phyloP scores from a whole-genome alignment of 2,888 invertebrate genomes.

The Chrysolina americana region DNA sequence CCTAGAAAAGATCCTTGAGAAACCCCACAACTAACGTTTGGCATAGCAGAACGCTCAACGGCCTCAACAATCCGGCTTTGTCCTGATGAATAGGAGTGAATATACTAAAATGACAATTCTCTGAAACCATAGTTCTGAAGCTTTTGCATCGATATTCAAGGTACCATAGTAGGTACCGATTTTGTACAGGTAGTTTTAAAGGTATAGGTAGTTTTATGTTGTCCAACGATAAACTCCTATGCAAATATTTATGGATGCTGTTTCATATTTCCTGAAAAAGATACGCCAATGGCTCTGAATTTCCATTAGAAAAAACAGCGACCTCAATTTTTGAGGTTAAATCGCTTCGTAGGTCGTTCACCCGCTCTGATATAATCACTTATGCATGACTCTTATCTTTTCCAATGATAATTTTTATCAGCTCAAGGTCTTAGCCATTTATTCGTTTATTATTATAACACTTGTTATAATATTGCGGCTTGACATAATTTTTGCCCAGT shows the following conservation, averaged over 20 bases:
- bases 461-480: conserved; percentile 13
- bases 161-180: too few species aligned
- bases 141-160: too few species aligned
- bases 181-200: too few species aligned
- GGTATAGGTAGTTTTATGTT: too few species aligned
- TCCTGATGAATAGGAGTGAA: too few species aligned
- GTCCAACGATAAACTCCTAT: too few species aligned
- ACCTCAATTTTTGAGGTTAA: conserved; percentile 82
- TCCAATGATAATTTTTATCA: conserved; percentile 58
- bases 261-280: not conserved
- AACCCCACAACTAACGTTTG: too few species aligned
- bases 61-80: too few species aligned
- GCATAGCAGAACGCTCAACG: too few species aligned
- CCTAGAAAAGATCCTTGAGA: too few species aligned
- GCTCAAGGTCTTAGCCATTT: conserved; percentile 59
- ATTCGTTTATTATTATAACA: conserved; percentile 43
- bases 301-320: conserved; percentile 70
- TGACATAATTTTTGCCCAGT: conserved; percentile 29
- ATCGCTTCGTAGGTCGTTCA: conserved; percentile 61
- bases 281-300: conserved; percentile 46
- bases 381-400: conserved; percentile 52
- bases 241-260: not conserved
- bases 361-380: conserved; percentile 59
- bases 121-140: too few species aligned
- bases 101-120: too few species aligned